Evolutionary conservation across 2,797 vertebrate species (phyloP), one percentile per base, ranked within the genome.

Genomic region (Prionace glauca): DNA sequence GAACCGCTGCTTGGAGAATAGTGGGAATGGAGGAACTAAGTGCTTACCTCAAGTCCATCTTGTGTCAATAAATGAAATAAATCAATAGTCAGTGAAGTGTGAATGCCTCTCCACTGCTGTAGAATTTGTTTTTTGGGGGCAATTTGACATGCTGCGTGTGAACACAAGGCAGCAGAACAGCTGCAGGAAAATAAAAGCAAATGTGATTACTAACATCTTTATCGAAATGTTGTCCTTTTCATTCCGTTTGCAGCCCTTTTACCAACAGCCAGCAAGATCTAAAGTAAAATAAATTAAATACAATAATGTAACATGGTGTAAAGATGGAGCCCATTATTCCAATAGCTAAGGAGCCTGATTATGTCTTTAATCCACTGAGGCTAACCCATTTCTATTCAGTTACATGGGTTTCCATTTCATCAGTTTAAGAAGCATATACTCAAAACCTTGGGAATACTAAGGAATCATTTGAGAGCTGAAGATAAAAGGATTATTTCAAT

Each of bases 51-150:
- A 98, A 96, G 97, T 98, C 98, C 98, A 98, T 99, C 98, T 99
- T 98, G 98, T 99, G 98, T 98, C 98, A 98, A 99, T 99, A 99
- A 99, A 98, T 98, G 98, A 99, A 99, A 98, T 98, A 98, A 99
- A 99, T 99, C 99, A 99, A 99, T 99, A 99, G 98, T 98, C 98
- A 98, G 98, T 98, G 98, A 98, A 99, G 98, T 98, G 99, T 99
- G 99, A 99, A 99, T 98, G 97, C 98, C 98, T 98, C 98, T 98
- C 98, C 98, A 98, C 98, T 98, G 97, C 98, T 98, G 97, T 97
- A 98, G 98, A 98, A 99, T 98, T 97, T 96, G 97, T 97, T 98
- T 98, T 95, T 98, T 97, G 97, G 98, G 98, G 97, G 97, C 97
- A 97, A 98, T 98, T 98, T 97, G 98, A 98, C 97, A 98, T 98